Base-by-base conservation (phyloP, 2,113 vertebrate species). In the Oryzias curvinotus region DNA sequence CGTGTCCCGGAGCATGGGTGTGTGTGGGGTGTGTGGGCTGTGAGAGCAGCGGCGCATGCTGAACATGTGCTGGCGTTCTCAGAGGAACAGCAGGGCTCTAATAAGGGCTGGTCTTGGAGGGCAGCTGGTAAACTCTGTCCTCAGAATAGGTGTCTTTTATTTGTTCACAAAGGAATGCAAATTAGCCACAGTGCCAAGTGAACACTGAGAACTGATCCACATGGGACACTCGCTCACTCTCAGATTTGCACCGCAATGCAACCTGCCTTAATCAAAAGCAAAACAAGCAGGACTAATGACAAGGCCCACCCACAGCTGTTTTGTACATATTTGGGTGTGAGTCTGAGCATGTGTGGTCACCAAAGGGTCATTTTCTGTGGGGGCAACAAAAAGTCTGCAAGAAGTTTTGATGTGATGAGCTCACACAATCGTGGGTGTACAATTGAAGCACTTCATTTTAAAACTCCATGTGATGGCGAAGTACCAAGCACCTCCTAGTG, bases 21-120 rank as follows among this genome's bases (percentile, higher is more conserved):
- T 53, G 63, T 71, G 67, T 73, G n/a, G n/a, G n/a, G 60, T 53
- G 63, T 71, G 69, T 26, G 14, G 25, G 1, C 74, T 71, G 82
- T 86, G 92, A 72, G 89, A 88, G 88, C 89, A 80, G 90, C 87
- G 91, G 83, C 86, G 88, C 78, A 92, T 92, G 91, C 85, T 89
- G 87, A 95, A 95, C 97, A 99, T 98, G 97, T 99, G 97, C 92
- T 92, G 92, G 74, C 91, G 95, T 98, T 99, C 97, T 96, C 97
- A 98, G 95, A 92, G 86, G 92, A 96, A 93, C 95, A 95, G 95
- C 94, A 91, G 95, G 94, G 85, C 91, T 91, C 94, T 97, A 98
- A 98, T 97, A 95, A 97, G 94, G 87, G 89, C 93, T 88, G 90
- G 92, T 93, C 93, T 93, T 96, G 94, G 95, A 98, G 89, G 95